Base-by-base conservation (phyloP, 2,113 vertebrate genomes). In the Brachyistius frenatus region DNA sequence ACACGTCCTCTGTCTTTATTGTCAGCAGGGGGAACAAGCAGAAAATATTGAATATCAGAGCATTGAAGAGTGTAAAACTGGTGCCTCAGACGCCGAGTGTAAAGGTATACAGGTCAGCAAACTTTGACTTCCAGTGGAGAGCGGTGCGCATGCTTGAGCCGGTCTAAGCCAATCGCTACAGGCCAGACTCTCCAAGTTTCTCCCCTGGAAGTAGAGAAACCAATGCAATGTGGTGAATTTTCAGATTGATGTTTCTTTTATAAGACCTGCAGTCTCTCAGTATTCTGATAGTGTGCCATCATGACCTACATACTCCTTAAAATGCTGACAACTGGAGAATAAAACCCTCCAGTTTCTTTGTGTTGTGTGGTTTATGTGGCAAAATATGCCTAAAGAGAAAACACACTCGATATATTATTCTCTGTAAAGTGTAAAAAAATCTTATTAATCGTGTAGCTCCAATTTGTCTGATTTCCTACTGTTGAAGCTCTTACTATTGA, bases 191-290 rank as follows among this genome's bases (percentile, higher is more conserved):
- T 75, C 46, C 46, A 71, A 83, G 76, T 74, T 85, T 75, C 60
- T 49, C 66, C 82, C 44, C 60, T 73, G 66, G 49, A 86, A 86
- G 50, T 47, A 33, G 70, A 89, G 69, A 77, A 74, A 64, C 53
- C 68, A 69, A 47, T 39, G 80, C 39, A 5, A 71, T 75, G 78
- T 65, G 81, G 82, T 83, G 81, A 76, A 88, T 88, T 89, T 88
- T 89, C 65, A 83, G 85, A 92, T 88, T 84, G 87, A 93, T 92
- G 85, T 92, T 94, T 93, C 86, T 92, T 92, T 93, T 90, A 91
- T 93, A 90, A 91, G 78, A 65, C 83, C 73, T 63, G 81, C 76
- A 81, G 85, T 91, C 83, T 91, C 85, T 92, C 84, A 87, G 88
- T 93, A 92, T 93, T 93, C 93, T 72, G 87, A 91, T 89, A 57